Evolutionary conservation across 1,140 invertebrate species (phyloP).

Genomic region (Hyles vespertilio): DNA sequence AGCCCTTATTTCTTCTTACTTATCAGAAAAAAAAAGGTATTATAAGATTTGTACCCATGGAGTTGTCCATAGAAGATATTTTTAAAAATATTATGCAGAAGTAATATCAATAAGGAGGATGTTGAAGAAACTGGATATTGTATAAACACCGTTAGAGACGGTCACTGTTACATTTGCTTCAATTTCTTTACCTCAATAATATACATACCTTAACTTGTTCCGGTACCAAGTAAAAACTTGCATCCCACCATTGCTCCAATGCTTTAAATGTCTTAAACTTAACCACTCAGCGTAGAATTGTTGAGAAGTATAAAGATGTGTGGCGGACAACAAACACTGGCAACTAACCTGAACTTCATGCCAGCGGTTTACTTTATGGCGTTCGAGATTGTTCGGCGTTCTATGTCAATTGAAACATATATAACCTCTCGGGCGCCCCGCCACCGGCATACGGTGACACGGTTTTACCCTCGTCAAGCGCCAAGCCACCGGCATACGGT

Average conservation of each 20-base stretch:
- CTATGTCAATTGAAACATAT: no score
- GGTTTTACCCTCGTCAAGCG: no score
- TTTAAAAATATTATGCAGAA: conserved; percentile 20
- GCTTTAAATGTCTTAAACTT: conserved; percentile 22
- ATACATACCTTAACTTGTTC: conserved; percentile 13
- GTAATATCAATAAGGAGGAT: conserved; percentile 17
- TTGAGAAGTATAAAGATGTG: conserved; percentile 5
- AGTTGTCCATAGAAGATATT: conserved; percentile 15
- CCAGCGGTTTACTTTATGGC: no score
- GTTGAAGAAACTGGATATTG: conserved; percentile 9
- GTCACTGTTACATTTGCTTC: conserved; percentile 13
- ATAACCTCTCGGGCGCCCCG: no score
- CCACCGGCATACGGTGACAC: no score
- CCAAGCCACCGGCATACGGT: no score
- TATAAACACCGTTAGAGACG: conserved; percentile 8
- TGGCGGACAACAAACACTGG: conserved; percentile 15
- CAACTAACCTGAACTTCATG: no score
- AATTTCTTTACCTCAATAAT: conserved; percentile 12
- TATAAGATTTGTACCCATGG: conserved; percentile 15
- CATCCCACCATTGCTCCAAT: conserved; percentile 19
- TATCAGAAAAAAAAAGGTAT: conserved; percentile 12
- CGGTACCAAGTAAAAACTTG: conserved; percentile 13
- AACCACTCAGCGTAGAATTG: conserved; percentile 16
- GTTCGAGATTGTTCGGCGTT: no score
- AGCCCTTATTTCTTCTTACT: conserved; percentile 15